phyloP scores from a whole-genome alignment of 2,888 invertebrate species.

The Tinea trinotella region DNA sequence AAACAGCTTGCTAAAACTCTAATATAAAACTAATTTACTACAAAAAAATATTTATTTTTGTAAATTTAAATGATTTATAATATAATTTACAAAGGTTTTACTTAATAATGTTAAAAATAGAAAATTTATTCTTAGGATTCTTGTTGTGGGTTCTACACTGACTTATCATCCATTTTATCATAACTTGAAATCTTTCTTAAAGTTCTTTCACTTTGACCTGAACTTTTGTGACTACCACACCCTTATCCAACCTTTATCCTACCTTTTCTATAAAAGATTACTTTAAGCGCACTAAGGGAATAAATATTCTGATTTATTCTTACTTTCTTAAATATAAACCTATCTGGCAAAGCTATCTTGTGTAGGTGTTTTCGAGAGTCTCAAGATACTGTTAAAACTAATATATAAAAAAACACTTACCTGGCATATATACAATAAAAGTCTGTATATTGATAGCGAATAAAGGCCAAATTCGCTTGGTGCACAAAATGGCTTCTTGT shows the following conservation, averaged over 20 bases:
- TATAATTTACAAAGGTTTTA: too few relatives aligned
- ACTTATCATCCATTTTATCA: background rate
- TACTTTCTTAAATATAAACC: background rate
- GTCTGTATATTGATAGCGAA: conserved; percentile 70
- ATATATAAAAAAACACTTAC: conserved; percentile 33
- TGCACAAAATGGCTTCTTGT: conserved; percentile 72
- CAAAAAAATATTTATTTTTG: too few relatives aligned
- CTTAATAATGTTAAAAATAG: too few relatives aligned
- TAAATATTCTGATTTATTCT: background rate
- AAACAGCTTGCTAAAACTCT: too few relatives aligned
- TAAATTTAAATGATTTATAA: too few relatives aligned
- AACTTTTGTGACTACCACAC: background rate
- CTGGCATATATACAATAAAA: conserved; percentile 69
- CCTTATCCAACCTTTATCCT: background rate
- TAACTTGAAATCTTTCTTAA: background rate
- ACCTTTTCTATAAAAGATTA: conserved; percentile 7
- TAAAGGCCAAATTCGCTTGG: conserved; percentile 68
- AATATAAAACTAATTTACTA: too few relatives aligned
- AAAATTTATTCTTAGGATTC: too few relatives aligned
- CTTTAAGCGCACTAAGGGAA: background rate
- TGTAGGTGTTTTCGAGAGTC: background rate
- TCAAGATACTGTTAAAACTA: background rate
- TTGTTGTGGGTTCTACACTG: background rate
- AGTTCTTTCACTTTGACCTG: conserved; percentile 2
- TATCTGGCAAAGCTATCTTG: background rate